Percentiles rank a stretch among this genome's conserved stretches.
Evolutionary conservation across 1,140 invertebrate genomes (phyloP).

Genomic region (Dendrolimus punctatus): DNA sequence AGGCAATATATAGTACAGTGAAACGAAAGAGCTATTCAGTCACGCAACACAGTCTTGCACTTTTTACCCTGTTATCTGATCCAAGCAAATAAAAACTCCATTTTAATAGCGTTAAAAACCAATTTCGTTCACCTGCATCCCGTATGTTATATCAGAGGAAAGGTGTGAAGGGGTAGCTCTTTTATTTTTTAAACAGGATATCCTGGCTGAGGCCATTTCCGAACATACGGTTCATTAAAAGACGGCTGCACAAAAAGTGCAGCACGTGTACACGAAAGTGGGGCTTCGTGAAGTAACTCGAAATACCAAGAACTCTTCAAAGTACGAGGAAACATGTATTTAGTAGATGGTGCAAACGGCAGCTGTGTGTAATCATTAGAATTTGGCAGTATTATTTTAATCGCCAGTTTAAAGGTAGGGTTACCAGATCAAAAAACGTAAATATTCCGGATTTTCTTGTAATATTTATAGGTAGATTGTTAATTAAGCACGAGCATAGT

Average conservation of each 20-base stretch:
- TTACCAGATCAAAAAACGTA: no score
- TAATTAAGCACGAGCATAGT: no score
- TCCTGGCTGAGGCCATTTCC: constrained; percentile 54
- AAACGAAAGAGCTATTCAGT: no score
- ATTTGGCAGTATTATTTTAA: neutral
- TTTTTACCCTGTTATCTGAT: no score
- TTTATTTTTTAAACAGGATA: constrained; percentile 71
- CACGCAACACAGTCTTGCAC: no score
- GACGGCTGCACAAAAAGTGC: constrained; percentile 35
- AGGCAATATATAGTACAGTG: no score
- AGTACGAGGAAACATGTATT: no score
- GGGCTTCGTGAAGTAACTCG: constrained; percentile 15
- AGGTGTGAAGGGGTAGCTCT: constrained; percentile 60
- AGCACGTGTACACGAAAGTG: constrained; percentile 44
- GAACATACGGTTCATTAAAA: constrained; percentile 54
- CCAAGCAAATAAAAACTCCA: no score
- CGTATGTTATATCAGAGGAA: neutral
- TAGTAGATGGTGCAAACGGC: neutral
- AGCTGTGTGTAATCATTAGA: constrained; percentile 7
- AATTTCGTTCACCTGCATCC: no score
- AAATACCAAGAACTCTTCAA: no score
- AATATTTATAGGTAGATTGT: neutral
- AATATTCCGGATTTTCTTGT: neutral
- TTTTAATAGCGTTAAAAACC: no score
- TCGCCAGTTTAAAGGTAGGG: neutral